These are phyloP conservation scores for Physeter macrocephalus DNA, from an alignment of 2,113 vertebrate species.

Conservation along the genomic window DNA sequence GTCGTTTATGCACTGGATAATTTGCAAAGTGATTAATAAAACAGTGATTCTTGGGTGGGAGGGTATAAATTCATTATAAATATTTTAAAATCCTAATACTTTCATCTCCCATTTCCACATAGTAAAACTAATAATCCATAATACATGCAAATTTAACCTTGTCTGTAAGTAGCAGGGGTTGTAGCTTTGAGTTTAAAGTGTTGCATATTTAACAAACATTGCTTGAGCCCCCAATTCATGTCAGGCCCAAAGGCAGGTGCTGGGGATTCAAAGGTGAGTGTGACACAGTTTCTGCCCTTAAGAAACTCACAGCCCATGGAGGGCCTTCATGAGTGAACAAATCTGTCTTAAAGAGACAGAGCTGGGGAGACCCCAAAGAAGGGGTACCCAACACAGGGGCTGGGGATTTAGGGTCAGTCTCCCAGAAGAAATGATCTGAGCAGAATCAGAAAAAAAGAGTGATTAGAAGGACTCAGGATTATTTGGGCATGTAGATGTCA, in stretches of 20 bases:
- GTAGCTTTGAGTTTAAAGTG: constrained; percentile 11
- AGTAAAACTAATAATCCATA: neutral
- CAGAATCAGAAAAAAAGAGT: neutral
- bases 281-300: neutral
- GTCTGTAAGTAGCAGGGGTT: neutral
- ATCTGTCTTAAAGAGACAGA: neutral
- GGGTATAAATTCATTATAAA: neutral
- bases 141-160: neutral
- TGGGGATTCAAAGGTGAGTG: neutral
- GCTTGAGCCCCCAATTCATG: neutral
- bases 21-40: neutral
- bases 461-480: neutral
- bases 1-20: neutral
- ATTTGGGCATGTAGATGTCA: neutral
- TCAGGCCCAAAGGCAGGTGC: neutral
- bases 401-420: neutral
- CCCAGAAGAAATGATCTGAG: neutral
- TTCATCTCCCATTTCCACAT: neutral
- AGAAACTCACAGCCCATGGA: neutral
- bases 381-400: neutral
- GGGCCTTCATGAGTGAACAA: neutral
- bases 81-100: constrained; percentile 18
- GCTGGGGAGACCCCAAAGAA: neutral
- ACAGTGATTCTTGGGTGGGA: neutral
- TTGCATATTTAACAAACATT: neutral